These are phyloP conservation scores for Baronia brevicornis DNA, from an alignment of 2,888 invertebrate species.

Conservation along the genomic window DNA sequence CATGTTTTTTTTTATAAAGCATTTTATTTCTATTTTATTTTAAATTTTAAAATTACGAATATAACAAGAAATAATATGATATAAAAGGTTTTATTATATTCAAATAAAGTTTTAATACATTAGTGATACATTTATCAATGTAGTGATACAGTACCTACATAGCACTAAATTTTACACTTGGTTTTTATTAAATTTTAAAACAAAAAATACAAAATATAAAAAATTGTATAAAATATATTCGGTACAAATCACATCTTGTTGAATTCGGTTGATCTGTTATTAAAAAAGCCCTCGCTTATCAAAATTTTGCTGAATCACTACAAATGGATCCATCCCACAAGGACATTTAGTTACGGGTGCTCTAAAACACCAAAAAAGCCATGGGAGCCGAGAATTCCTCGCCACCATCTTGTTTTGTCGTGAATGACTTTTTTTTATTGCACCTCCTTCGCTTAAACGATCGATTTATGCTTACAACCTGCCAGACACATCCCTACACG, in stretches of 20 bases:
- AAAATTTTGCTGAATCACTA: conserved; percentile 40
- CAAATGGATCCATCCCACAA: conserved; percentile 37
- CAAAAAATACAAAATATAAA: no score
- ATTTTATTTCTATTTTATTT: no score
- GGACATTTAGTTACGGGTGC: conserved; percentile 57
- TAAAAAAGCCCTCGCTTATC: conserved; percentile 21
- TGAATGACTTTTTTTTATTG: conserved; percentile 41
- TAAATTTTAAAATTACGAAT: no score
- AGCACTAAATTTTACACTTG: no score
- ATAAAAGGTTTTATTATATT: no score
- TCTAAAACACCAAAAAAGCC: conserved; percentile 55
- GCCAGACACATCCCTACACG: conserved; percentile 19
- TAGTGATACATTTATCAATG: no score
- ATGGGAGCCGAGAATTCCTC: conserved; percentile 62
- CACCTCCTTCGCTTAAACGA: conserved; percentile 33
- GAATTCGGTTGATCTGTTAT: conserved; percentile 9
- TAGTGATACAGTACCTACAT: no score
- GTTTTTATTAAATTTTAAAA: no score
- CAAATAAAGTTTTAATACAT: no score
- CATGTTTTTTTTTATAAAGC: no score
- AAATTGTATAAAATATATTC: no score
- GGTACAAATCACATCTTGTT: conserved; percentile 10
- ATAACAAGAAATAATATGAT: no score
- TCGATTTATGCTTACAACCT: conserved; percentile 26
- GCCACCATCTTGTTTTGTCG: conserved; percentile 37